A percentile compares a stretch with the other conserved stretches of the same genome.
Evolutionary conservation across 1,140 invertebrate species (phyloP).

Genomic region (Eupeodes corollae): DNA sequence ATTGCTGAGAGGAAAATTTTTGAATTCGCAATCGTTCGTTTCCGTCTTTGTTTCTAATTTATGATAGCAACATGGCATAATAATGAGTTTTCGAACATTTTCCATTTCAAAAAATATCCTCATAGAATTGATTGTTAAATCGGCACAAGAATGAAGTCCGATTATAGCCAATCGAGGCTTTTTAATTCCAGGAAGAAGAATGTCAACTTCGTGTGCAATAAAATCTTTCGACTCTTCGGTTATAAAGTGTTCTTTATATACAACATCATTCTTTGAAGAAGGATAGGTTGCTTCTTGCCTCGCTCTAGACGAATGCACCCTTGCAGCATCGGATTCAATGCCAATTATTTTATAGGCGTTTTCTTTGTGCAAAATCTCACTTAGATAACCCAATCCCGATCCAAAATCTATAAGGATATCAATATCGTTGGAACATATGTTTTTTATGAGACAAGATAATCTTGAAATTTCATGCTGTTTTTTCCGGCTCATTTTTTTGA

Average conservation of each 20-base stretch:
- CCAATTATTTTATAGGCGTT: constrained; percentile 57
- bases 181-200: constrained; percentile 2
- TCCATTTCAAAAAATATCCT: constrained; percentile 55
- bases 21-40: constrained; percentile 28
- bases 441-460: constrained; percentile 46
- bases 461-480: constrained; percentile 58
- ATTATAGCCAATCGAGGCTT: constrained; percentile 41
- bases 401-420: constrained; percentile 65
- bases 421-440: constrained; percentile 37
- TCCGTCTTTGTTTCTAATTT: constrained; percentile 41
- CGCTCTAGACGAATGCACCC: constrained; percentile 51
- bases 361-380: constrained; percentile 51
- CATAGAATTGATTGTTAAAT: constrained; percentile 61
- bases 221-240: constrained; percentile 38
- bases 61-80: constrained; percentile 82
- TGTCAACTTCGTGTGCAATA: constrained; percentile 28
- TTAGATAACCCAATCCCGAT: constrained; percentile 73
- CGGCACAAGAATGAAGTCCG: constrained; percentile 74
- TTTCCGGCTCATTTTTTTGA: constrained; percentile 43
- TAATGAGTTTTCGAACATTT: constrained; percentile 46
- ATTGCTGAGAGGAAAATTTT: constrained; percentile 52
- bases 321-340: constrained; percentile 51
- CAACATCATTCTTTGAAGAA: constrained; percentile 37
- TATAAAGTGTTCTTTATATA: constrained; percentile 47
- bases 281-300: constrained; percentile 47